phyloP scores from a whole-genome alignment of 2,888 invertebrate genomes.

The Malachius bipustulatus region DNA sequence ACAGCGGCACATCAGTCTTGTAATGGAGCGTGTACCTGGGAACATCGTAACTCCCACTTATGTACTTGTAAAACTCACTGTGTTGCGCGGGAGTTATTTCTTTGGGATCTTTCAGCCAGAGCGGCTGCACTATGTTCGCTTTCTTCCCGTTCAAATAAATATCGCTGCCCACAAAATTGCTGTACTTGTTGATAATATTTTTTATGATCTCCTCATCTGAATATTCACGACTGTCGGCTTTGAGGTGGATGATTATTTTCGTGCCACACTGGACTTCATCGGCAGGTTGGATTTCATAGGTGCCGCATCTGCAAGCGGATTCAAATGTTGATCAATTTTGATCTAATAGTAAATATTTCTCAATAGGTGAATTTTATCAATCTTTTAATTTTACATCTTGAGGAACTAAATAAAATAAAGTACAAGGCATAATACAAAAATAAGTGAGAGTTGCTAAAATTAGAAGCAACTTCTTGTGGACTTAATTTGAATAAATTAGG shows the following conservation, averaged over 20 bases:
- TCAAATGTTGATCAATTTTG: not conserved
- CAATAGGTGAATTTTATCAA: too few relatives aligned
- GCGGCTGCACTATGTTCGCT: slow-evolving; percentile 78
- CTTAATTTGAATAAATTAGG: too few relatives aligned
- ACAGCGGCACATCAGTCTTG: slow-evolving; percentile 83
- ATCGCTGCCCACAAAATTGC: slow-evolving; percentile 92
- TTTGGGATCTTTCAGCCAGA: slow-evolving; percentile 90
- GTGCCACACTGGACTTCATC: slow-evolving; percentile 81
- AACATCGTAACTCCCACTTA: slow-evolving; percentile 73
- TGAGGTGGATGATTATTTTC: slow-evolving; percentile 83
- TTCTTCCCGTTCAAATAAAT: slow-evolving; percentile 82
- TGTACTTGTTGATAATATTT: slow-evolving; percentile 87
- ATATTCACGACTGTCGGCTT: slow-evolving; percentile 79
- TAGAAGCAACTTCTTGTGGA: too few relatives aligned
- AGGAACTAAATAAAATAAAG: too few relatives aligned
- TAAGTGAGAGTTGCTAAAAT: too few relatives aligned
- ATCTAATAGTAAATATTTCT: slow-evolving; percentile 1
- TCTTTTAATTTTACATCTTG: too few relatives aligned
- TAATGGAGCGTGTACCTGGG: slow-evolving; percentile 88
- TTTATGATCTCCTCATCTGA: slow-evolving; percentile 75
- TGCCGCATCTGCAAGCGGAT: slow-evolving; percentile 77
- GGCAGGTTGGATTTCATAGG: slow-evolving; percentile 79
- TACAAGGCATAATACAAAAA: too few relatives aligned
- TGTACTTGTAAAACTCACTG: slow-evolving; percentile 83
- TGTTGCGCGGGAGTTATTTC: slow-evolving; percentile 77